Evolutionary conservation across 2,797 vertebrate genomes (phyloP).

Genomic region (Aldrovandia affinis): DNA sequence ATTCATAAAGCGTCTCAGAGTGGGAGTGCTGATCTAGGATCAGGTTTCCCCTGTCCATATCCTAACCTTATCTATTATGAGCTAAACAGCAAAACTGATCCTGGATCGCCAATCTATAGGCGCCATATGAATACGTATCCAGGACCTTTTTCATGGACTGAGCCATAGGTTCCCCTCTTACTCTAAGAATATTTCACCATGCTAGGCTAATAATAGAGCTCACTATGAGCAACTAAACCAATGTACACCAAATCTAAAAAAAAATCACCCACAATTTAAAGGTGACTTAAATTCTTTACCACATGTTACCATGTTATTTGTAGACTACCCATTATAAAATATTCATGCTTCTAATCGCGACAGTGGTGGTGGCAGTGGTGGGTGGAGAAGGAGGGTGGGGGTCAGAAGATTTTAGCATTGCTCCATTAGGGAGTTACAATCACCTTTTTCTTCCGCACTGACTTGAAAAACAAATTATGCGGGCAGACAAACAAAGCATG

Average conservation of each 20-base stretch:
- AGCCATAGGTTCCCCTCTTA: not conserved
- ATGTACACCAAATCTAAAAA: not conserved
- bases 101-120: not conserved
- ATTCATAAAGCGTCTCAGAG: not conserved
- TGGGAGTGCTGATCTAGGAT: too few relatives aligned
- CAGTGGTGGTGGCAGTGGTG: not conserved
- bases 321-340: not conserved
- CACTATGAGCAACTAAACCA: not conserved
- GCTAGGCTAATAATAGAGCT: not conserved
- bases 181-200: not conserved
- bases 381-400: not conserved
- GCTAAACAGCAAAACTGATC: not conserved
- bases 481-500: not conserved
- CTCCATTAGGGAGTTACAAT: not conserved
- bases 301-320: not conserved
- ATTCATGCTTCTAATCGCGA: not conserved
- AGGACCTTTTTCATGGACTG: too few relatives aligned
- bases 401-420: not conserved
- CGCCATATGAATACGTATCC: not conserved
- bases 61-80: not conserved
- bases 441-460: not conserved
- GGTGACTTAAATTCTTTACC: not conserved
- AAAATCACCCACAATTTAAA: not conserved
- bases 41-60: not conserved
- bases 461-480: constrained; percentile 10